A percentile compares a stretch with the other conserved stretches of the same genome.
phyloP scores from a whole-genome alignment of 2,113 vertebrate species.

The Trochalopteron elliotii region DNA sequence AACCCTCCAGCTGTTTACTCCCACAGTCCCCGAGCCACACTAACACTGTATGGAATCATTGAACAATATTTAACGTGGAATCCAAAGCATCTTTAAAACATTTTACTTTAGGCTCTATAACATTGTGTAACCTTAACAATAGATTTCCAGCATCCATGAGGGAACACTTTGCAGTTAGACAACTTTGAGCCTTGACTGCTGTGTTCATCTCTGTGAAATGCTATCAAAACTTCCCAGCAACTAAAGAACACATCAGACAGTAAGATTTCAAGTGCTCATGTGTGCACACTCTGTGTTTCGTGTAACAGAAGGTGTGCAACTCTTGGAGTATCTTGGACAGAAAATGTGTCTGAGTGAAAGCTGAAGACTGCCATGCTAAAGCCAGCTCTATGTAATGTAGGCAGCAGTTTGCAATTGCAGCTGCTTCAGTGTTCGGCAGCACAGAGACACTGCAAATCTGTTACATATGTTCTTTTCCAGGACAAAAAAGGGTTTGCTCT shows the following conservation, averaged over 20 bases:
- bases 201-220: neutral
- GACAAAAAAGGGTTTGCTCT: neutral
- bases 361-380: neutral
- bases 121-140: conserved; percentile 24
- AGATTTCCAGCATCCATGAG: neutral
- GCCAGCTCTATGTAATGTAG: neutral
- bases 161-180: neutral
- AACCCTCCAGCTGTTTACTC: conserved; percentile 82
- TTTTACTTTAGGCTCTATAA: neutral
- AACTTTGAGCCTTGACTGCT: neutral
- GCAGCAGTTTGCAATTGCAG: conserved; percentile 35
- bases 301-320: neutral
- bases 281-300: neutral
- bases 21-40: conserved; percentile 76
- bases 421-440: neutral
- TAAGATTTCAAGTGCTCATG: neutral
- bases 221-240: neutral
- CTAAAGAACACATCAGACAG: neutral
- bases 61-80: conserved; percentile 66
- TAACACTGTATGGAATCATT: conserved; percentile 66
- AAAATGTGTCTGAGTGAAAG: neutral
- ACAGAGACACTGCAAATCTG: conserved; percentile 36
- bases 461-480: conserved; percentile 26
- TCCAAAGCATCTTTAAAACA: conserved; percentile 57
- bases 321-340: neutral